Percentiles rank a stretch among this genome's conserved stretches.
Evolutionary conservation across 2,113 vertebrate genomes (phyloP).

Genomic region (Rhinogobius similis): DNA sequence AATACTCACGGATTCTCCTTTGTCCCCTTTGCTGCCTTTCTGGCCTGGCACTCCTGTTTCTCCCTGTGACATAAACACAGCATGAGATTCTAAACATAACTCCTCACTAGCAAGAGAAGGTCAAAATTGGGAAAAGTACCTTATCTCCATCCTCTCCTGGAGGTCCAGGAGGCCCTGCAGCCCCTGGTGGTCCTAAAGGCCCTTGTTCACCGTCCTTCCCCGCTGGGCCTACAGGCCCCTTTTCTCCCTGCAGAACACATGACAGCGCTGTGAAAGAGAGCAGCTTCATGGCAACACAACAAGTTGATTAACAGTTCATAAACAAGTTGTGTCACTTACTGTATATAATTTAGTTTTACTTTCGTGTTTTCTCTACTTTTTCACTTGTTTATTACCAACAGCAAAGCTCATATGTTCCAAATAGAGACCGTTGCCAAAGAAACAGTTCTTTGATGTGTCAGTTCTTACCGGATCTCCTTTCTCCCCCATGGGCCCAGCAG

Average conservation of each 20-base stretch:
- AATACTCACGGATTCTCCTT: constrained; percentile 85
- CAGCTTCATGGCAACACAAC: constrained; percentile 11
- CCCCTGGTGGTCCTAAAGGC: constrained; percentile 79
- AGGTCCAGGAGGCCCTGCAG: constrained; percentile 78
- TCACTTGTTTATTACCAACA: constrained; percentile 21
- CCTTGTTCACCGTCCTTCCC: constrained; percentile 86
- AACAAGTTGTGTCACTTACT: constrained; percentile 20
- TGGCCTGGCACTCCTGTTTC: constrained; percentile 86
- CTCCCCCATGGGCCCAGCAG: constrained; percentile 85
- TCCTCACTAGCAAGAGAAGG: background rate
- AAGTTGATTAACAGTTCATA: constrained; percentile 39
- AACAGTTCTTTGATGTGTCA: constrained; percentile 36
- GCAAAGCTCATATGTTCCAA: constrained; percentile 30
- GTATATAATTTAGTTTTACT: background rate
- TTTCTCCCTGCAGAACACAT: constrained; percentile 83
- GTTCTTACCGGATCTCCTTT: constrained; percentile 89
- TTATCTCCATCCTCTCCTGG: constrained; percentile 92
- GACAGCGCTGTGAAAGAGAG: too few species aligned
- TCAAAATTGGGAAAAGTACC: constrained; percentile 62
- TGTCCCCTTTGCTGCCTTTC: constrained; percentile 91
- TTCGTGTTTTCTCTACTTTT: background rate
- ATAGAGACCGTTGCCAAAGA: constrained; percentile 10
- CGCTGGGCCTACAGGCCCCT: constrained; percentile 79
- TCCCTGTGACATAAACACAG: constrained; percentile 74
- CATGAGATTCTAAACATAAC: background rate